Evolutionary conservation across 1,140 invertebrate genomes (phyloP).

Genomic region (Dendroctonus ponderosae): DNA sequence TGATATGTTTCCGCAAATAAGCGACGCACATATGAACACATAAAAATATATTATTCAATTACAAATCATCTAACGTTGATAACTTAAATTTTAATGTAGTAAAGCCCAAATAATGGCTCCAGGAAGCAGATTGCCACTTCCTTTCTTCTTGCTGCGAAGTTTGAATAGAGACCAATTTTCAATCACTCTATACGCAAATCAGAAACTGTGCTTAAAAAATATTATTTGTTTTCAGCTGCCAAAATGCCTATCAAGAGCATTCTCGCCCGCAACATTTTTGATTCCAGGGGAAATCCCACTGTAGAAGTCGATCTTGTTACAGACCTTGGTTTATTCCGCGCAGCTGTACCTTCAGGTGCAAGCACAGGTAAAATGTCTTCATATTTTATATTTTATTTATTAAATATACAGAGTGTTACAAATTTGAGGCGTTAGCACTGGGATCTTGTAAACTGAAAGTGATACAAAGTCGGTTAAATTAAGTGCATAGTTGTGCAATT

Average conservation of each 20-base stretch:
- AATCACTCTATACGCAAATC: neutral
- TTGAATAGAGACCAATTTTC: neutral
- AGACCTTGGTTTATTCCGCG: constrained; percentile 85
- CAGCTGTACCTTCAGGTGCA: constrained; percentile 96
- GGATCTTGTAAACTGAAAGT: too few species aligned
- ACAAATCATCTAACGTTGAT: too few species aligned
- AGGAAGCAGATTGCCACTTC: neutral
- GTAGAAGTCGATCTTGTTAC: constrained; percentile 92
- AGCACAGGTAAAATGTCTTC: constrained; percentile 71
- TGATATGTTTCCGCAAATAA: too few species aligned
- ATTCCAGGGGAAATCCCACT: constrained; percentile 98
- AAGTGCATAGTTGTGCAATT: too few species aligned
- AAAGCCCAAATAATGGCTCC: too few species aligned
- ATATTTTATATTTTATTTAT: too few species aligned
- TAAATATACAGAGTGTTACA: too few species aligned
- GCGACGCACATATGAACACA: too few species aligned
- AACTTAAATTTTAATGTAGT: too few species aligned
- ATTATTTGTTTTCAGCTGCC: neutral
- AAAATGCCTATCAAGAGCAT: constrained; percentile 66
- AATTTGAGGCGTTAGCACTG: too few species aligned
- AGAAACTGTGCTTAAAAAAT: neutral
- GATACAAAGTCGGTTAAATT: too few species aligned
- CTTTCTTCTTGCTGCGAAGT: neutral
- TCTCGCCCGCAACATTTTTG: constrained; percentile 95
- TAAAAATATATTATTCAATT: too few species aligned